Conservation (phyloP, 2,113 vertebrate genomes). For the Entomyzon cyanotis region DNA sequence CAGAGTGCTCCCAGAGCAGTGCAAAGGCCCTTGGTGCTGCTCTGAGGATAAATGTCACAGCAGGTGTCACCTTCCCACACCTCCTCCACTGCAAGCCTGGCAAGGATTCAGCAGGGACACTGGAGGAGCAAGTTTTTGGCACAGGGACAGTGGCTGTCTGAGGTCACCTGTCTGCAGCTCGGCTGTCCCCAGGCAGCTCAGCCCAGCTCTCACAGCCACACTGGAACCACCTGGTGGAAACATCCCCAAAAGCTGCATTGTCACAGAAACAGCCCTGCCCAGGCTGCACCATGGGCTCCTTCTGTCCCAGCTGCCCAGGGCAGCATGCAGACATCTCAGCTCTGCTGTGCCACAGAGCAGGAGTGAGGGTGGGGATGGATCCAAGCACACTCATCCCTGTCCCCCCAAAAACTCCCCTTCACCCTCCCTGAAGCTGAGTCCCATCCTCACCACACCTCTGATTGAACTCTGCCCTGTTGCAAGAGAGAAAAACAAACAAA, state of each 20-base stretch:
- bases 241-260: neutral
- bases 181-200: neutral
- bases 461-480: neutral
- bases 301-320: neutral
- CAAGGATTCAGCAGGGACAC: neutral
- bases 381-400: neutral
- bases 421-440: rapidly evolving
- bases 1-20: rapidly evolving
- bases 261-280: neutral
- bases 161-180: neutral
- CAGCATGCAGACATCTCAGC: neutral
- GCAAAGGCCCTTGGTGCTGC: neutral
- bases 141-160: neutral
- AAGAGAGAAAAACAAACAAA: neutral
- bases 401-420: neutral
- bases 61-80: neutral
- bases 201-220: neutral
- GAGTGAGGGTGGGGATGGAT: neutral
- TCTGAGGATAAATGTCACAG: rapidly evolving
- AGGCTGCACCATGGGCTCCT: neutral
- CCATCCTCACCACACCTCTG: neutral
- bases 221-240: neutral
- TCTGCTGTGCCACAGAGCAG: neutral
- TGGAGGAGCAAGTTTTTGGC: rapidly evolving
- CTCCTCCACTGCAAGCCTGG: rapidly evolving